These are phyloP conservation scores for Isichthys henryi DNA, from an alignment of 2,113 vertebrate genomes.

Conservation along the genomic window DNA sequence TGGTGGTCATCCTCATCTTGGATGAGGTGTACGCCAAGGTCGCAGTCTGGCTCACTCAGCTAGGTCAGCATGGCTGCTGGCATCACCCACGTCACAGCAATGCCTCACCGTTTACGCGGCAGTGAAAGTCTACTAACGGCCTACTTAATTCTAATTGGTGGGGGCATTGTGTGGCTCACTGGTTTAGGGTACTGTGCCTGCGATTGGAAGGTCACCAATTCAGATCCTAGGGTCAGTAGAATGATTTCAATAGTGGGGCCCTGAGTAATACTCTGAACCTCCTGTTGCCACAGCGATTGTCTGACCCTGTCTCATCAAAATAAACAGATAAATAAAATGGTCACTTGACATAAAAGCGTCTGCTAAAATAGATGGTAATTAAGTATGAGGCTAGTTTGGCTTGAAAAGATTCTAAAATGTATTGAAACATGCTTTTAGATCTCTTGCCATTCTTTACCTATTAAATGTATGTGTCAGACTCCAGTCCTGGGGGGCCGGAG, in stretches of 20 bases:
- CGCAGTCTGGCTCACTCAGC: slow-evolving; percentile 81
- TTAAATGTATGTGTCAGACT: neutral
- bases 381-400: neutral
- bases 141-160: neutral
- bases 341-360: neutral
- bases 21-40: slow-evolving; percentile 86
- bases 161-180: neutral
- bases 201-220: neutral
- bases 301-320: neutral
- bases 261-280: neutral
- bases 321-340: neutral
- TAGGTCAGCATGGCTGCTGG: slow-evolving; percentile 60
- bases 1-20: slow-evolving; percentile 91
- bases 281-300: neutral
- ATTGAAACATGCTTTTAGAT: neutral
- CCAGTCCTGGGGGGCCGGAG: too few species aligned
- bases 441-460: neutral
- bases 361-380: neutral
- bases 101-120: neutral
- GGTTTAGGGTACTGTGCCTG: neutral
- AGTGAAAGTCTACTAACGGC: neutral
- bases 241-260: neutral
- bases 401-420: neutral
- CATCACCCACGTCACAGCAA: neutral
- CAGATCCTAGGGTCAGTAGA: neutral